phyloP scores from a whole-genome alignment of 2,113 vertebrate genomes.

The Odocoileus virginianus region DNA sequence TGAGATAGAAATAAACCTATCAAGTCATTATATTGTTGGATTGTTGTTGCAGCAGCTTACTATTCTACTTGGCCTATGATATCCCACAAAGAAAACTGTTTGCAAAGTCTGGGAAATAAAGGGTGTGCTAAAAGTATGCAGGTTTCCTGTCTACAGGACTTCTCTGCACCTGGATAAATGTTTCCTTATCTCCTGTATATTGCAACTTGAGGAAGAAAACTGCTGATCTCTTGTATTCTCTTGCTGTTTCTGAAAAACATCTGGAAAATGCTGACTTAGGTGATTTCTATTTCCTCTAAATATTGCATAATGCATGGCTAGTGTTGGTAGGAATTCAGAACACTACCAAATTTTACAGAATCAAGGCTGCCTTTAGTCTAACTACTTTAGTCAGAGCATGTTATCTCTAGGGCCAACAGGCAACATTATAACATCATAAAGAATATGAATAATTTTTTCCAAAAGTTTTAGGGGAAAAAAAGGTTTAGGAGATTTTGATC shows the following conservation, averaged over 20 bases:
- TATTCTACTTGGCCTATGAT: not conserved
- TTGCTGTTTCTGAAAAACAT: slow-evolving; percentile 20
- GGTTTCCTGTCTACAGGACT: not conserved
- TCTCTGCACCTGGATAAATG: not conserved
- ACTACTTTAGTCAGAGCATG: not conserved
- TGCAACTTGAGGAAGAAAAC: not conserved
- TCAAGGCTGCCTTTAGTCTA: not conserved
- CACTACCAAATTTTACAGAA: not conserved
- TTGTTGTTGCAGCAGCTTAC: not conserved
- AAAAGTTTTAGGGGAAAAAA: not conserved
- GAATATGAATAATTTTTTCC: not conserved
- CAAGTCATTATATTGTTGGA: not conserved
- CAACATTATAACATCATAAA: not conserved
- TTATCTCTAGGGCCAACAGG: not conserved
- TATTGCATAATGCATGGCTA: not conserved
- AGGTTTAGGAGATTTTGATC: not conserved
- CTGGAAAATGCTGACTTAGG: slow-evolving; percentile 1
- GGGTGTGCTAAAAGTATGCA: not conserved
- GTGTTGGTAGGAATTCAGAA: not conserved
- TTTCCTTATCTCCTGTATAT: not conserved
- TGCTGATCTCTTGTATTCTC: not conserved
- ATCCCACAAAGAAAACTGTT: not conserved
- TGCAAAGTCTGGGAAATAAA: not conserved
- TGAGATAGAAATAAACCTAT: not conserved
- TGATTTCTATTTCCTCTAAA: slow-evolving; percentile 11